Evolutionary conservation across 2,113 vertebrate species (phyloP), one percentile per base, ranked within the genome.

Genomic region (Ceyx margarethae): DNA sequence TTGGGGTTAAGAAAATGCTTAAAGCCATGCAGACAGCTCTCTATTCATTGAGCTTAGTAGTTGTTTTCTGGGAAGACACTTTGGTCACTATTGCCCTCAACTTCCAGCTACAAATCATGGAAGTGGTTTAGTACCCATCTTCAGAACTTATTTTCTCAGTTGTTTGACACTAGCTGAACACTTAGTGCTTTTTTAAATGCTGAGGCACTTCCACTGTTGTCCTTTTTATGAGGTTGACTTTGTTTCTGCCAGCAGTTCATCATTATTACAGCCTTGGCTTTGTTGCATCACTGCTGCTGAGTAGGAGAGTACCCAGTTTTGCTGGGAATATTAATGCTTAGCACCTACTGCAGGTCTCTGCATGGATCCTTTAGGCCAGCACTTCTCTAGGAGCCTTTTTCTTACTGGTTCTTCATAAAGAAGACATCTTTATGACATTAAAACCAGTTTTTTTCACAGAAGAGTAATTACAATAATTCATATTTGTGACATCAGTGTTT

Each of bases 391-490:
- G 15, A 60, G 40, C 0, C 0, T 64, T 75, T 81, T 85, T 77
- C 56, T 54, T 82, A 23, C 6, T 48, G 20, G 4, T 6, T 76
- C 1, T 84, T 87, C 31, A 37, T 37, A 10, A 37, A 37, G 22
- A 85, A 77, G 65, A 48, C 11, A 23, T 43, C 35, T 48, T 64
- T 42, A 15, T 77, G 33, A 54, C 37, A 58, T 80, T 23, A 23
- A 62, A 83, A 85, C 21, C 51, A 51, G 40, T 54, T 20, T 7
- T 2, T 80, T 16, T 72, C 68, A 57, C 10, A 28, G 56, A 76
- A 68, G 1, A 81, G 46, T 50, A 54, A 54, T 58, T 72, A n/a
- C 13, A 0, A 1, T 76, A 13, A 45, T 66, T 72, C 3, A 0
- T 92, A 15, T 81, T 72, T 85, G 21, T 46, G 74, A n/a, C 14